Evolutionary conservation across 2,797 vertebrate species (phyloP).

Genomic region (Euthynnus affinis): DNA sequence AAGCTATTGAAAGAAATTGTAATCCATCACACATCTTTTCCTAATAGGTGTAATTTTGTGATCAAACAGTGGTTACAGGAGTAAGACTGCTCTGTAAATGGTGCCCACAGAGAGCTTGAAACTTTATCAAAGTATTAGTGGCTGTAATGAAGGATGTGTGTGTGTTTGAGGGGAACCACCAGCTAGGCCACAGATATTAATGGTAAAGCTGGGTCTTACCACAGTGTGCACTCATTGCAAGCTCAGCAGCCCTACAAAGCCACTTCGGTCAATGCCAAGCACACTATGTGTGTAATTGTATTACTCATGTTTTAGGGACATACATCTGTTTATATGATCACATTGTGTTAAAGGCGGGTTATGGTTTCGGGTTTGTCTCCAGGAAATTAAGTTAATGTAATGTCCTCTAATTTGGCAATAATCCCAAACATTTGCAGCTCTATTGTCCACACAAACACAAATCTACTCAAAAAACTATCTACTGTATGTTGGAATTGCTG

Average conservation of each 20-base stretch:
- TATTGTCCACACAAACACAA: neutral
- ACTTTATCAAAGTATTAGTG: too few species aligned
- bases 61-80: too few species aligned
- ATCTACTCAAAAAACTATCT: neutral
- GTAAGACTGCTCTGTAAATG: too few species aligned
- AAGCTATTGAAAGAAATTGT: too few species aligned
- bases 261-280: neutral
- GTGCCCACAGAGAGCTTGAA: too few species aligned
- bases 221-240: neutral
- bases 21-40: too few species aligned
- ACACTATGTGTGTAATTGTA: neutral
- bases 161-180: slow-evolving; percentile 26
- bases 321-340: too few species aligned
- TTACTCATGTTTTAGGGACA: too few species aligned
- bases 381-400: too few species aligned
- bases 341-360: too few species aligned
- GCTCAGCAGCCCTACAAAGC: neutral
- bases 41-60: too few species aligned
- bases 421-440: neutral
- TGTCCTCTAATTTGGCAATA: neutral
- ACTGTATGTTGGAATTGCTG: neutral
- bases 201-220: slow-evolving; percentile 26
- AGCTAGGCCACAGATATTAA: slow-evolving; percentile 28
- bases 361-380: too few species aligned
- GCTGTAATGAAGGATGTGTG: neutral